Conservation (phyloP, 2,888 invertebrate genomes). For the Epiblema foenella region DNA sequence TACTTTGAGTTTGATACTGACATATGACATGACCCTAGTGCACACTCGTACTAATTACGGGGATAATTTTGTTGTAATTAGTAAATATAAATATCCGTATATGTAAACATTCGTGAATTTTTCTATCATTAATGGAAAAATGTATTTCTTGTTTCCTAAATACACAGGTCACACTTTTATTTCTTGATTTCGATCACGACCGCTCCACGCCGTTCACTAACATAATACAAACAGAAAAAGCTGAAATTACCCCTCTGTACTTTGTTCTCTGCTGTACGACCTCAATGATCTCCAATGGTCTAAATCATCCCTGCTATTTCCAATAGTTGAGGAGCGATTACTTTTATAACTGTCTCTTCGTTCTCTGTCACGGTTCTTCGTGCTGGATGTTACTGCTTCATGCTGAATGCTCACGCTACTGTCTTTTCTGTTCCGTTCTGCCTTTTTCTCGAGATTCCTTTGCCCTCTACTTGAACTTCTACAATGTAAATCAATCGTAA, state of each 20-base stretch:
- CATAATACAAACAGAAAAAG: neutral
- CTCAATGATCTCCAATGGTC: conserved; percentile 79
- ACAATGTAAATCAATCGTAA: conserved; percentile 39
- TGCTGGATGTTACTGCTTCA: conserved; percentile 62
- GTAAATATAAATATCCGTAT: too few species aligned
- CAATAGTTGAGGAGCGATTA: conserved; percentile 77
- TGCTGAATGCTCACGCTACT: conserved; percentile 75
- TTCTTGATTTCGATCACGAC: too few species aligned
- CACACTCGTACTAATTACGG: too few species aligned
- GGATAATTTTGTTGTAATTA: too few species aligned
- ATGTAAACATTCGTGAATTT: too few species aligned
- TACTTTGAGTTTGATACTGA: too few species aligned
- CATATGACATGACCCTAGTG: too few species aligned
- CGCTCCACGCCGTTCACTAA: too few species aligned
- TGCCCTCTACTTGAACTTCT: conserved; percentile 80
- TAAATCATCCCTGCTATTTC: conserved; percentile 78
- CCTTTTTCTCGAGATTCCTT: conserved; percentile 70
- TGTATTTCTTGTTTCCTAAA: too few species aligned
- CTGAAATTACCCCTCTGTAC: conserved; percentile 74
- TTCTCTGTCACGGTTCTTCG: conserved; percentile 70
- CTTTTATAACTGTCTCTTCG: conserved; percentile 76
- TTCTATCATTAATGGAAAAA: too few species aligned
- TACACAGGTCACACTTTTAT: too few species aligned
- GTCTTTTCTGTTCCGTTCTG: conserved; percentile 71
- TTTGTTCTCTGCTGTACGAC: conserved; percentile 81